Evolutionary conservation across 2,888 invertebrate genomes (phyloP).

Genomic region (Caenorhabditis macrosperma): DNA sequence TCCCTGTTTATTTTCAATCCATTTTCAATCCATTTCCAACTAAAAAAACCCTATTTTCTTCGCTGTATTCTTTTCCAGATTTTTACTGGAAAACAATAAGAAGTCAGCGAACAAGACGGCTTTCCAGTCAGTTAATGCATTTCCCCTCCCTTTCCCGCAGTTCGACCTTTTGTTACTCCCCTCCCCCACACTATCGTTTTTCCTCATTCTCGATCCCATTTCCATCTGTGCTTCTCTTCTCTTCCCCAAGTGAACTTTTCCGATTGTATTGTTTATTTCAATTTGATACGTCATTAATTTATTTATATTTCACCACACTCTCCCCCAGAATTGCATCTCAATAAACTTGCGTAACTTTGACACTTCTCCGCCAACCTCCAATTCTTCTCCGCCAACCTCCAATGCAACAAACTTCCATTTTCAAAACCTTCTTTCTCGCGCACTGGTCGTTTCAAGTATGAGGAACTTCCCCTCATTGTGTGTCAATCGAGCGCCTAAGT

Average conservation of each 20-base stretch:
- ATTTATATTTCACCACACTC: background rate
- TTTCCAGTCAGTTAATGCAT: too few species aligned
- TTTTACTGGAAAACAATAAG: too few species aligned
- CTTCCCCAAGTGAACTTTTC: background rate
- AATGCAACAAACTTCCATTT: background rate
- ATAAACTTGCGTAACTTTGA: slow-evolving; percentile 2
- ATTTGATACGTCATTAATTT: too few species aligned
- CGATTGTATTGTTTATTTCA: background rate
- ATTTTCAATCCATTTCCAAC: too few species aligned
- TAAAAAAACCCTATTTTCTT: too few species aligned
- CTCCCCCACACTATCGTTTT: background rate
- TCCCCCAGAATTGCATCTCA: background rate
- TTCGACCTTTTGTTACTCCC: too few species aligned
- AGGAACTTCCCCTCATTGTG: slow-evolving; percentile 37
- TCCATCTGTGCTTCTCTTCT: background rate
- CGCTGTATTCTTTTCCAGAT: too few species aligned
- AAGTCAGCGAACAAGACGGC: too few species aligned
- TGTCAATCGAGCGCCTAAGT: slow-evolving; percentile 8
- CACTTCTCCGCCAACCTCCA: background rate
- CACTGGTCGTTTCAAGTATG: slow-evolving; percentile 47
- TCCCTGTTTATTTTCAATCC: too few species aligned
- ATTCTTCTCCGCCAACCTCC: background rate
- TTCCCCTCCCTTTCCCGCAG: too few species aligned
- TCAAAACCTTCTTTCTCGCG: background rate
- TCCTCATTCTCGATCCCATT: background rate